Evolutionary conservation across 2,888 invertebrate species (phyloP).

Genomic region (Dasysyrphus albostriatus): DNA sequence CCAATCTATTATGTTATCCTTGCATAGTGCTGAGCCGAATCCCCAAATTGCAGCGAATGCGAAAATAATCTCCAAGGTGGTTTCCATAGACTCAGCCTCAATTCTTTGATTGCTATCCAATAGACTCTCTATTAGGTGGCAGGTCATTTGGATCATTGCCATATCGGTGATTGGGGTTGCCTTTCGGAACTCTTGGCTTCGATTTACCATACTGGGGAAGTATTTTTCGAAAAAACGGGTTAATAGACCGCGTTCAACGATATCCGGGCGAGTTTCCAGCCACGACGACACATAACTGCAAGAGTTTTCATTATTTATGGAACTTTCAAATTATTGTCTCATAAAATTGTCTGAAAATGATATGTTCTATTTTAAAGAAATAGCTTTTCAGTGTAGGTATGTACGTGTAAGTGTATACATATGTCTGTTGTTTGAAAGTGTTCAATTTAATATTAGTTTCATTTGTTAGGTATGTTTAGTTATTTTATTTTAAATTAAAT

Average conservation of each 20-base stretch:
- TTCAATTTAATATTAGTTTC: no score
- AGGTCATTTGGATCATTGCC: slow-evolving; percentile 95
- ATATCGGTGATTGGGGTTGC: slow-evolving; percentile 96
- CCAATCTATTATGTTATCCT: slow-evolving; percentile 96
- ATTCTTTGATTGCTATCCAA: slow-evolving; percentile 82
- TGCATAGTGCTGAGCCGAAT: slow-evolving; percentile 95
- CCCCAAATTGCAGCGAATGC: slow-evolving; percentile 96
- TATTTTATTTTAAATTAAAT: no score
- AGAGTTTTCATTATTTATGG: slow-evolving; percentile 58
- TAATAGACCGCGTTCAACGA: slow-evolving; percentile 91
- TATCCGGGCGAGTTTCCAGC: slow-evolving; percentile 91
- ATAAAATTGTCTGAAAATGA: slow-evolving; percentile 26
- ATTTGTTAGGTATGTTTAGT: no score
- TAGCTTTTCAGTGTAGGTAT: not conserved
- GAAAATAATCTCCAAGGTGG: slow-evolving; percentile 94
- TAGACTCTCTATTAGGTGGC: slow-evolving; percentile 93
- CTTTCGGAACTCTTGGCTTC: slow-evolving; percentile 91
- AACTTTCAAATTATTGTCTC: slow-evolving; percentile 48
- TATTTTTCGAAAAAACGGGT: slow-evolving; percentile 97
- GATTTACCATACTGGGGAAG: slow-evolving; percentile 93
- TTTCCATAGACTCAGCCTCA: slow-evolving; percentile 87
- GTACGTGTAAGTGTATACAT: not conserved
- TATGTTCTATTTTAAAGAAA: not conserved
- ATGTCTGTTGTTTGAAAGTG: not conserved
- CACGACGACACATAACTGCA: slow-evolving; percentile 93